Evolutionary conservation across 2,113 vertebrate genomes (phyloP), one percentile per base, ranked within the genome.

Genomic region (Salvelinus sp.): DNA sequence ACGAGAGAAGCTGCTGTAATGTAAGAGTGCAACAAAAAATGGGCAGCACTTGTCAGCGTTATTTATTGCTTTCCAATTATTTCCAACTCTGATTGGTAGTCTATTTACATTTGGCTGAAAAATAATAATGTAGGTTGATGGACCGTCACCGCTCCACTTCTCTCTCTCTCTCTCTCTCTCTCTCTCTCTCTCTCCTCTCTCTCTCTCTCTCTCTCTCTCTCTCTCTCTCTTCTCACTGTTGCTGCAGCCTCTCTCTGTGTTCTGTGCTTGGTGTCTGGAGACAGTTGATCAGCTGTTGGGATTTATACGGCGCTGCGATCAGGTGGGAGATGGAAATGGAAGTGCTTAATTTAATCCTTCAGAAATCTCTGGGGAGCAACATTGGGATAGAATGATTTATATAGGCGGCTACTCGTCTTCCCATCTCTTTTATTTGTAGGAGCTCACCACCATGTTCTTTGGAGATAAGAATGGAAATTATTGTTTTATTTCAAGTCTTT

Each of bases 311-410:
- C 72, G 82, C 84, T 70, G 84, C 78, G 91, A 88, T 88, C 88
- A 90, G 91, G 86, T 90, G 89, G 84, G 88, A 79, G 85, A 86
- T 79, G 79, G 38, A 70, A 79, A 83, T 76, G 74, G 89, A 90
- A 93, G 93, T 91, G 92, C 93, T 94, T 94, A 94, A 94, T 94
- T 94, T 93, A 94, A 94, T 94, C 93, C 92, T 92, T 92, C 93
- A 91, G 90, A 91, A 86, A 87, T 92, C 93, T 93, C 94, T 81
- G 79, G 93, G 92, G 94, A 94, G 88, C 84, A 77, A 85, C 85
- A 87, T 90, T 85, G 92, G 89, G 90, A 86, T 86, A 87, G 85
- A 86, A 93, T 92, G 93, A 94, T 94, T 95, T 93, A 94, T 93
- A 93, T 91, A 91, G 91, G 91, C 90, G 92, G 92, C 93, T 93